phyloP scores from a whole-genome alignment of 2,797 vertebrate genomes.

The Falco naumanni region DNA sequence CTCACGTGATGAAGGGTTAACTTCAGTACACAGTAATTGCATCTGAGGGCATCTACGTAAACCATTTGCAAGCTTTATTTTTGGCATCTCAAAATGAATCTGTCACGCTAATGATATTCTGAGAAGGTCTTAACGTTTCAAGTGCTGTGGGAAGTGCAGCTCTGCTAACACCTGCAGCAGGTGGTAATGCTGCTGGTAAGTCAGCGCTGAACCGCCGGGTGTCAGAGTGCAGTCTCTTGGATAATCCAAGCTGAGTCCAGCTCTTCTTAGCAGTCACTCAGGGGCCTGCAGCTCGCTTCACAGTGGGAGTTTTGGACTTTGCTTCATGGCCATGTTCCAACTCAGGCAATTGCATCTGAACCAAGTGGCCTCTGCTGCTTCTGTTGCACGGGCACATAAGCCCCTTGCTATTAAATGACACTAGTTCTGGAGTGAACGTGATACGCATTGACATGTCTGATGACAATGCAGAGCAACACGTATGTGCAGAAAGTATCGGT shows the following conservation, averaged over 20 bases:
- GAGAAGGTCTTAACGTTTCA: not conserved
- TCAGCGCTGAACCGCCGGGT: not conserved
- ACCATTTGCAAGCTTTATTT: not conserved
- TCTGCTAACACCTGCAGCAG: constrained; percentile 5
- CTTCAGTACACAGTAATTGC: not conserved
- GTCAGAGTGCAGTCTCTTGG: not conserved
- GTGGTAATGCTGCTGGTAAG: not conserved
- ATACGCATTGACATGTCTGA: not conserved
- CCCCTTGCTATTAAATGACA: not conserved
- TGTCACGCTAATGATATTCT: not conserved
- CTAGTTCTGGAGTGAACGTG: not conserved
- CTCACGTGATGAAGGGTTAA: not conserved
- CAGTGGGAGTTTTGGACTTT: not conserved
- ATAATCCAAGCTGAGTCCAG: not conserved
- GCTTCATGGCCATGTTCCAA: not conserved
- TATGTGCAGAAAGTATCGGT: not conserved
- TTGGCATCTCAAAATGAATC: not conserved
- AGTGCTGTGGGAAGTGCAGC: not conserved
- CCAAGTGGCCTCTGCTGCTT: not conserved
- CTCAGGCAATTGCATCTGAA: not conserved
- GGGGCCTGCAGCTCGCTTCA: not conserved
- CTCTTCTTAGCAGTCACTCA: not conserved
- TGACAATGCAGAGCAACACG: not conserved
- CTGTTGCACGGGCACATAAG: not conserved
- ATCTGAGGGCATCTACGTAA: not conserved